Conservation (phyloP, 1,140 invertebrate genomes). For the Diploscapter pachys region DNA sequence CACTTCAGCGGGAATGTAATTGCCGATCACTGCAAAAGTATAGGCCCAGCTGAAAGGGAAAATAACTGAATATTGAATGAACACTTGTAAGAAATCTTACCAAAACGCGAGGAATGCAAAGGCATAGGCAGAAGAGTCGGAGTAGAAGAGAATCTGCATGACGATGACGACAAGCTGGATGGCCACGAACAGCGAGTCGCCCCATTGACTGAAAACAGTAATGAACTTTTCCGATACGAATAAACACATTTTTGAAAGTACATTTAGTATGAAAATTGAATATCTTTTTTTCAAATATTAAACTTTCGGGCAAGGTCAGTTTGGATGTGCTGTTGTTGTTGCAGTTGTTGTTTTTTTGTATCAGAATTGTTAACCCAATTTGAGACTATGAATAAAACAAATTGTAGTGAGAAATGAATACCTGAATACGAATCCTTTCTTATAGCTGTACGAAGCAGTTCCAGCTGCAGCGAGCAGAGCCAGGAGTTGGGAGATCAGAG, state of each 20-base stretch:
- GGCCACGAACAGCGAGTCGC: constrained; percentile 81
- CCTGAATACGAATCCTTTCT: constrained; percentile 54
- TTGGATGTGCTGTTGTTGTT: no score
- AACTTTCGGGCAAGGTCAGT: no score
- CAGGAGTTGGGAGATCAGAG: constrained; percentile 47
- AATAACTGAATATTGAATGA: no score
- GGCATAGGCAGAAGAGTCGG: constrained; percentile 61
- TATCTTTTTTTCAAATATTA: no score
- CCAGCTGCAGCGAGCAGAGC: constrained; percentile 45
- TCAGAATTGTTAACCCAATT: no score
- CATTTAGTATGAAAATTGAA: no score
- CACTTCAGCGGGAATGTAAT: constrained; percentile 71
- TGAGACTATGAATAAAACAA: no score
- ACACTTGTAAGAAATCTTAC: background rate
- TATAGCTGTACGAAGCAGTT: constrained; percentile 52
- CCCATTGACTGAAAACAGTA: constrained; percentile 79
- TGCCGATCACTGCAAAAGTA: constrained; percentile 71
- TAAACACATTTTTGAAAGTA: no score
- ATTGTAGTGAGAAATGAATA: constrained; percentile 26
- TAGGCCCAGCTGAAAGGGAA: constrained; percentile 58
- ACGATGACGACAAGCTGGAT: constrained; percentile 83
- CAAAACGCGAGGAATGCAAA: constrained; percentile 71
- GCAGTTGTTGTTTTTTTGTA: no score
- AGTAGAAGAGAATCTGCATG: constrained; percentile 58
- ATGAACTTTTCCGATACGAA: no score